phyloP scores from a whole-genome alignment of 2,888 invertebrate species.

The Tenthredo mesomela region DNA sequence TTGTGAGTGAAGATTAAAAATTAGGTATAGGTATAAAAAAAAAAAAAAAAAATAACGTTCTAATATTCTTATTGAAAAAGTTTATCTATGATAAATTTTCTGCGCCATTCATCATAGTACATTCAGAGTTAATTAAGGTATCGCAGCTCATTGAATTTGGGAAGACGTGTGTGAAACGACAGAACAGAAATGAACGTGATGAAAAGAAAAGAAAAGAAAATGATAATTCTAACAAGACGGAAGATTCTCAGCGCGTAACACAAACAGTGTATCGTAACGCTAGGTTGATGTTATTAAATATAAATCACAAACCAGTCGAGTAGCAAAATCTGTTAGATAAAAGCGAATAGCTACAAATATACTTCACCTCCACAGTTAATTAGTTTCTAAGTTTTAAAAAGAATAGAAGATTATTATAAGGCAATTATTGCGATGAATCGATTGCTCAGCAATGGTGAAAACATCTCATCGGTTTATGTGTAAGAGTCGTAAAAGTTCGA shows the following conservation, averaged over 20 bases:
- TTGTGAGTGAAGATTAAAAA: not conserved
- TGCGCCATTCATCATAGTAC: not conserved
- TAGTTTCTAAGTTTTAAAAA: not conserved
- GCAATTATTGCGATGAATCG: not conserved
- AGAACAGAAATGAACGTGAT: not conserved
- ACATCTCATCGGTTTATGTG: too few relatives aligned
- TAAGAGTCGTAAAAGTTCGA: not conserved
- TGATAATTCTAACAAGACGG: not conserved
- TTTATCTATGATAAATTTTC: not conserved
- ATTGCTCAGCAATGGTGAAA: not conserved
- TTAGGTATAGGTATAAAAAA: not conserved
- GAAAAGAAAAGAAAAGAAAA: not conserved
- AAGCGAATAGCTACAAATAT: not conserved
- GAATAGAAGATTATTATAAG: not conserved
- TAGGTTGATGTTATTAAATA: not conserved
- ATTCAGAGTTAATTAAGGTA: not conserved
- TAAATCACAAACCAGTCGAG: slow-evolving; percentile 46
- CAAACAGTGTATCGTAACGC: not conserved
- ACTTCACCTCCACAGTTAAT: not conserved
- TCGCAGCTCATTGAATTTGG: not conserved
- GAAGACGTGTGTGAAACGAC: slow-evolving; percentile 3
- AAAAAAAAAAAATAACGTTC: not conserved
- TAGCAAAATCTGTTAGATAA: slow-evolving; percentile 10
- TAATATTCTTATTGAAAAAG: not conserved
- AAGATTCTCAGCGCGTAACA: not conserved